A percentile compares a stretch with the other conserved stretches of the same genome.
Evolutionary conservation across 1,140 invertebrate species (phyloP).

Genomic region (Spodoptera frugiperda): DNA sequence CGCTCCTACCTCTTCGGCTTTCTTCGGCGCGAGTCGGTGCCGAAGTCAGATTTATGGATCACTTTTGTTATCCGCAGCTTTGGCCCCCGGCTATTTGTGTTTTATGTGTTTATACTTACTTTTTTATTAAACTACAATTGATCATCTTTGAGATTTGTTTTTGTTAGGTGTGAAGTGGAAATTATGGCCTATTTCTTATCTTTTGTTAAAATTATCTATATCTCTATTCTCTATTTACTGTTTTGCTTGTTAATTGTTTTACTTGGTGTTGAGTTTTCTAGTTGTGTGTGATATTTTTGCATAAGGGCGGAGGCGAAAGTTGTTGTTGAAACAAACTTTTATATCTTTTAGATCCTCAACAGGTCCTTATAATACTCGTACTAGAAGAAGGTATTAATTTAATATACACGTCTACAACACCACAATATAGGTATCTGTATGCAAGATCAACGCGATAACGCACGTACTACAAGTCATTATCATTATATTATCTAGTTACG

Average conservation of each 20-base stretch:
- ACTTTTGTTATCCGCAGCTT: constrained; percentile 27
- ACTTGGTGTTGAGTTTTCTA: too few species aligned
- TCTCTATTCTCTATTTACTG: too few species aligned
- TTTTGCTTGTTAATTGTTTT: too few species aligned
- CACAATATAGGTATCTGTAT: background rate
- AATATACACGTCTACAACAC: too few species aligned
- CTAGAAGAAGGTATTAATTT: too few species aligned
- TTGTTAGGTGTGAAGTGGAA: background rate
- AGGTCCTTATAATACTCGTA: too few species aligned
- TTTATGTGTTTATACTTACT: constrained; percentile 1
- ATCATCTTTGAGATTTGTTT: too few species aligned
- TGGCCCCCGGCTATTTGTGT: constrained; percentile 20
- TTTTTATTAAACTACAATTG: constrained; percentile 1
- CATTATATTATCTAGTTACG: constrained; percentile 16
- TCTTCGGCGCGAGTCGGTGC: constrained; percentile 27
- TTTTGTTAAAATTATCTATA: background rate
- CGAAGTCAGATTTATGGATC: constrained; percentile 34
- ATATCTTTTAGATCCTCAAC: too few species aligned
- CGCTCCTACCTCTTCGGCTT: constrained; percentile 32
- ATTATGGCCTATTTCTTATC: background rate
- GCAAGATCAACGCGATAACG: constrained; percentile 19
- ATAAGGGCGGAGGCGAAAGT: too few species aligned
- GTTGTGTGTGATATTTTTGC: too few species aligned
- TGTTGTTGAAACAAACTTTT: too few species aligned
- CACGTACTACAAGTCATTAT: constrained; percentile 10